Evolutionary conservation across 1,140 invertebrate species (phyloP).

Genomic region (Penaeus japonicus): DNA sequence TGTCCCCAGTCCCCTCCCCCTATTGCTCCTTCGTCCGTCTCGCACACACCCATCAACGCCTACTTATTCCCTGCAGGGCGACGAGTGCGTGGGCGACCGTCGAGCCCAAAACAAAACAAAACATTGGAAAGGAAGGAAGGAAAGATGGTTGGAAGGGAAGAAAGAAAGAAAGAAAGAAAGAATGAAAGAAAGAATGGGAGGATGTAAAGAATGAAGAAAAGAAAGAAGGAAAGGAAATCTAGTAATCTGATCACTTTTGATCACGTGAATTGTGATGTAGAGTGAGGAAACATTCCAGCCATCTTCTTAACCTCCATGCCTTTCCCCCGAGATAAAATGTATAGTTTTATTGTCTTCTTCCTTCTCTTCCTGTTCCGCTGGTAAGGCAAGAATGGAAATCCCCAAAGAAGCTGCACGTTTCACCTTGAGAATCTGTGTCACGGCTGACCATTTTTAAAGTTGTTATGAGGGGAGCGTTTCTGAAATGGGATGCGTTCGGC

Average conservation of each 20-base stretch:
- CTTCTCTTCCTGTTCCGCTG: not conserved
- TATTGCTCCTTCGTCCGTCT: not conserved
- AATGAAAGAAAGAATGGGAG: no score
- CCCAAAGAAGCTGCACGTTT: no score
- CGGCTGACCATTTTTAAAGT: no score
- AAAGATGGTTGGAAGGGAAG: no score
- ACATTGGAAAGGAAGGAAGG: not conserved
- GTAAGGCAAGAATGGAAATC: no score
- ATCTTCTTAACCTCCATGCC: not conserved
- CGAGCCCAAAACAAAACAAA: not conserved
- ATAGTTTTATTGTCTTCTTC: not conserved
- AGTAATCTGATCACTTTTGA: not conserved
- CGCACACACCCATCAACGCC: not conserved
- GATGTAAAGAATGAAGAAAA: no score
- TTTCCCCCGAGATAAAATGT: not conserved
- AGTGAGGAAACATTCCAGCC: not conserved
- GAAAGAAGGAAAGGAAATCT: constrained; percentile 1
- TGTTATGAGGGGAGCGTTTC: no score
- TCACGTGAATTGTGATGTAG: no score
- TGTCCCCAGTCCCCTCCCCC: not conserved
- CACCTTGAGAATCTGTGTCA: no score
- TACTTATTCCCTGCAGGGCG: not conserved
- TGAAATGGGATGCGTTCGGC: no score
- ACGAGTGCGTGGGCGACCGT: not conserved
- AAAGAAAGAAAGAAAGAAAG: not conserved